These are phyloP conservation scores for Colistium nudipinnis DNA, from an alignment of 2,113 vertebrate genomes.

Conservation along the genomic window DNA sequence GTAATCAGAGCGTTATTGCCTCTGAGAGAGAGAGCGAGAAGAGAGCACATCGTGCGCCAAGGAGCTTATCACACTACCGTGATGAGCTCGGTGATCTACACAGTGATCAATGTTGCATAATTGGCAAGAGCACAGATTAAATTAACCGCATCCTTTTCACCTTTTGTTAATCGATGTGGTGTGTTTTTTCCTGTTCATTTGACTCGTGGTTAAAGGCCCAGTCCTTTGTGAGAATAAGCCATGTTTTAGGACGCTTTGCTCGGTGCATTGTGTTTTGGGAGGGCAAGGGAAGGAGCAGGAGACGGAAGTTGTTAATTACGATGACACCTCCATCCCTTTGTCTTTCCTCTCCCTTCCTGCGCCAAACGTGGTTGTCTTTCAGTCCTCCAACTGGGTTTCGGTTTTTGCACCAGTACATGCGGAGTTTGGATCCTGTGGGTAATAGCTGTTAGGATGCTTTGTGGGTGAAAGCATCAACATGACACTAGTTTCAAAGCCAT, in stretches of 20 bases:
- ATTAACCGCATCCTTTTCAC: slow-evolving; percentile 61
- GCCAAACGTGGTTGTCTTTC: not conserved
- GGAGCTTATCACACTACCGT: slow-evolving; percentile 65
- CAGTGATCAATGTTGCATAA: slow-evolving; percentile 72
- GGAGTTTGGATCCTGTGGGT: not conserved
- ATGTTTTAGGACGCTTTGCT: slow-evolving; percentile 19
- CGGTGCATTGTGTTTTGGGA: slow-evolving; percentile 12
- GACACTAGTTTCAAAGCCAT: not conserved
- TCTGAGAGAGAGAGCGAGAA: slow-evolving; percentile 26
- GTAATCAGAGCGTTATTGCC: slow-evolving; percentile 55
- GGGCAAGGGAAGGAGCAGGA: slow-evolving; percentile 35
- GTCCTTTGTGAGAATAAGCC: slow-evolving; percentile 35
- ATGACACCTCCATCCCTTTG: slow-evolving; percentile 4
- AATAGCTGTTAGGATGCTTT: slow-evolving; percentile 9
- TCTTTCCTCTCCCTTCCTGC: slow-evolving; percentile 13
- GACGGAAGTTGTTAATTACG: slow-evolving; percentile 35
- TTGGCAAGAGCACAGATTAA: slow-evolving; percentile 56
- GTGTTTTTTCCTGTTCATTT: slow-evolving; percentile 62
- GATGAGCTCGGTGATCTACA: slow-evolving; percentile 59
- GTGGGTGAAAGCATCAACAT: slow-evolving; percentile 1
- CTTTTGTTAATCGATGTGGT: slow-evolving; percentile 62
- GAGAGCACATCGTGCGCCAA: slow-evolving; percentile 57
- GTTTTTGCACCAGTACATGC: not conserved
- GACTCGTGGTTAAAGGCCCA: slow-evolving; percentile 39
- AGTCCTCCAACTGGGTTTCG: too few species aligned